Evolutionary conservation across 2,113 vertebrate species (phyloP), one percentile per base, ranked within the genome.

Genomic region (Lophotis ruficrista): DNA sequence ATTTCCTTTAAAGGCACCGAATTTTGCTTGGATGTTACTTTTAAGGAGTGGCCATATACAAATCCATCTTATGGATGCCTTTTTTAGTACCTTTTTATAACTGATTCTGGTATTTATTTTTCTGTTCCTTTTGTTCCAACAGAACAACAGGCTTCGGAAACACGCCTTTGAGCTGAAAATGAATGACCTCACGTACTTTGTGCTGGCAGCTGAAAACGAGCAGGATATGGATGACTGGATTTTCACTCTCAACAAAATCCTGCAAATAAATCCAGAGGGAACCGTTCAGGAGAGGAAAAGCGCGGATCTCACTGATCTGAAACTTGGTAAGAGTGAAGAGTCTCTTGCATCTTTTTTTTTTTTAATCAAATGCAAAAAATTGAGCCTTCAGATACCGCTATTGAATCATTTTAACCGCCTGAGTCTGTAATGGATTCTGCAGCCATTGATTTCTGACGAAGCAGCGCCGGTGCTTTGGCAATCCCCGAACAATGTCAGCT

Each of bases 201-300:
- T 99, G 96, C 98, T 99, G 98, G 99, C 99, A 53, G 99, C 99
- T 45, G 99, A 99, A 98, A 99, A 98, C 3, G 99, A 99, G 96
- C 98, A 99, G 71, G 99, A 99, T 97, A 99, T 99, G 99, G 99
- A 99, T 45, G 99, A 99, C 25, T 99, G 99, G 99, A 99, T 99
- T 94, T 98, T 97, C 92, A 99, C 99, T 28, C 98, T 99, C 93
- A 99, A 98, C 92, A 99, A 99, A 93, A 99, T 99, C 97, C 97
- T 99, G 76, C 99, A 99, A 97, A 99, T 99, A 98, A 99, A 98
- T 94, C 99, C 99, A 1, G 99, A 99, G 79, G 99, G 98, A 47
- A 94, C 98, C 0, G 89, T 98, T 69, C 98, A 98, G 72, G 99
- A 99, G 66, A 98, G 99, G 87, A 99, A 99, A 96, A 99, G 99